Evolutionary conservation across 2,888 invertebrate species (phyloP).

Genomic region (Cataglyphis livida): DNA sequence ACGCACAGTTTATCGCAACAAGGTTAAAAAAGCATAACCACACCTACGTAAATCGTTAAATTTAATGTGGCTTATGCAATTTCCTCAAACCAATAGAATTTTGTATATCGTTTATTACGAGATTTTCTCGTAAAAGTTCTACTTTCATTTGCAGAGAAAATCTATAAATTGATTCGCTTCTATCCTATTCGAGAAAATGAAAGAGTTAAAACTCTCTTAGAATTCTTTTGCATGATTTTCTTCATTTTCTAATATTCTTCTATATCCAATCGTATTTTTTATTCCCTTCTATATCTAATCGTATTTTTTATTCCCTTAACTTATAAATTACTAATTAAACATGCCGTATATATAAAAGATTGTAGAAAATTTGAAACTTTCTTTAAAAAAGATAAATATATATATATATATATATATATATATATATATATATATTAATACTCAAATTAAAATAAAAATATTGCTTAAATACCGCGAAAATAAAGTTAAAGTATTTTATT

Average conservation of each 20-base stretch:
- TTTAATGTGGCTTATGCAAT: constrained; percentile 66
- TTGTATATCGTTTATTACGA: not conserved
- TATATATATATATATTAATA: not conserved
- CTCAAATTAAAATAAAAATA: not conserved
- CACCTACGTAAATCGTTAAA: constrained; percentile 59
- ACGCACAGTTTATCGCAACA: constrained; percentile 57
- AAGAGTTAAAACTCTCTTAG: not conserved
- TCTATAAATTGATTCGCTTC: not conserved
- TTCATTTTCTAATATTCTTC: not conserved
- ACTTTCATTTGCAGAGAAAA: not conserved
- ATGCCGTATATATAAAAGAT: not conserved
- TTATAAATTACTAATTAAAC: not conserved
- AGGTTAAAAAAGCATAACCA: constrained; percentile 69
- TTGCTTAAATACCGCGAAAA: not conserved
- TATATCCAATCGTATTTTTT: not conserved
- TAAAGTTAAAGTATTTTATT: not conserved
- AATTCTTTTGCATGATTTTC: not conserved
- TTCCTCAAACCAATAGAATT: constrained; percentile 15
- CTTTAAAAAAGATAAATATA: too few species aligned
- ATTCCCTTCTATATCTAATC: not conserved
- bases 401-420: too few species aligned
- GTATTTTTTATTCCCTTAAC: not conserved
- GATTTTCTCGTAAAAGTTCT: constrained; percentile 6
- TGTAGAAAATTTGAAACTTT: not conserved
- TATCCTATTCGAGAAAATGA: not conserved